A percentile compares a stretch with the other conserved stretches of the same genome.
phyloP scores from a whole-genome alignment of 2,113 vertebrate genomes.

The Balaenoptera acutorostrata region DNA sequence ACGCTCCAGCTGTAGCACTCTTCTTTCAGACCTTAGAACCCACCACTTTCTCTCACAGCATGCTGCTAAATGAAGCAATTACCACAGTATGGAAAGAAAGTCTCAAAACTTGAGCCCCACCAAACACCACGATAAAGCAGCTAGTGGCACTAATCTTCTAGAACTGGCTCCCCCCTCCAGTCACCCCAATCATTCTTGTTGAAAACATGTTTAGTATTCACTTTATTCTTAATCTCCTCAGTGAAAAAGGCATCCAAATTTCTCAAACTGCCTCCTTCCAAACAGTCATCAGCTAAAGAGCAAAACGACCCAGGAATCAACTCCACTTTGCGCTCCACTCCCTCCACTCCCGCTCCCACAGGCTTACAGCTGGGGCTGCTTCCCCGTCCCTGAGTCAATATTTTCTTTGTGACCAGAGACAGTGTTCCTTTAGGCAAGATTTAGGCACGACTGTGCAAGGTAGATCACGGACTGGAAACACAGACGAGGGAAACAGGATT shows the following conservation, averaged over 20 bases:
- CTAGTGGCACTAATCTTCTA: neutral
- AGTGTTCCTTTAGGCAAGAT: constrained; percentile 30
- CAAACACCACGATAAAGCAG: neutral
- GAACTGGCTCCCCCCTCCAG: neutral
- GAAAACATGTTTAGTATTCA: neutral
- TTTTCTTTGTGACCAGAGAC: constrained; percentile 66
- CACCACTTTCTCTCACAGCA: neutral
- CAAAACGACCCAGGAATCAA: neutral
- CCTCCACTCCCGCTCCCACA: neutral
- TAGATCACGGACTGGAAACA: neutral
- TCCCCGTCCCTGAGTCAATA: constrained; percentile 72
- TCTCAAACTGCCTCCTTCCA: neutral
- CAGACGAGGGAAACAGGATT: neutral
- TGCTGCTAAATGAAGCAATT: neutral
- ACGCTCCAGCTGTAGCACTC: neutral
- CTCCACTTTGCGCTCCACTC: neutral
- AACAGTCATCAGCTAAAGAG: neutral
- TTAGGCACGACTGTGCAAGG: neutral
- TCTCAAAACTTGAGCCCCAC: neutral
- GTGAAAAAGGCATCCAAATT: neutral
- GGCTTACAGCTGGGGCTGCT: constrained; percentile 50
- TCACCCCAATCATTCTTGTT: neutral
- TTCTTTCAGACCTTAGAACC: neutral
- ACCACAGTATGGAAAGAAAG: neutral
- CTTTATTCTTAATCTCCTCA: neutral